These are phyloP conservation scores for Cryptophagus acutangulus DNA, from an alignment of 2,888 invertebrate genomes.

Conservation along the genomic window DNA sequence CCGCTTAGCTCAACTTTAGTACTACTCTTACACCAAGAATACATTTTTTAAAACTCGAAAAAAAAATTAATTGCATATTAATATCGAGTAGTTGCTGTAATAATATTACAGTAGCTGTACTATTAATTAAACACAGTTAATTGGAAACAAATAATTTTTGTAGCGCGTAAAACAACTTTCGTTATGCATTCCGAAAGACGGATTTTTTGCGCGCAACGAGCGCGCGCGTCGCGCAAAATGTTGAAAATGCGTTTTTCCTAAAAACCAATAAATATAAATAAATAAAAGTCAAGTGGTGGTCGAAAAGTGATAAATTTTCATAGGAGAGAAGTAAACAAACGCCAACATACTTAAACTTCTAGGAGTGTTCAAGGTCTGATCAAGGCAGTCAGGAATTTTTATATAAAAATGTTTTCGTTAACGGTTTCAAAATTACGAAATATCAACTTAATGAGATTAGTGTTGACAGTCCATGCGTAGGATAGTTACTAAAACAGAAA, in stretches of 20 bases:
- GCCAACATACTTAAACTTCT: constrained; percentile 12
- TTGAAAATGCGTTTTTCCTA: no score
- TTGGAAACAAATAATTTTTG: no score
- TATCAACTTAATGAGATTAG: constrained; percentile 35
- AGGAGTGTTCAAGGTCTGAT: constrained; percentile 42
- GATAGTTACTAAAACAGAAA: no score
- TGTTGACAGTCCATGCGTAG: constrained; percentile 36
- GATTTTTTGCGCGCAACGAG: not conserved
- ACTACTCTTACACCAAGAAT: no score
- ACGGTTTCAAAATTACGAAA: constrained; percentile 41
- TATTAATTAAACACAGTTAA: no score
- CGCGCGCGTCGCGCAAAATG: not conserved
- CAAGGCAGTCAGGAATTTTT: constrained; percentile 42
- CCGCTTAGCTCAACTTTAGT: no score
- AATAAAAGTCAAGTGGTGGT: constrained; percentile 21
- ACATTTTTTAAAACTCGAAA: no score
- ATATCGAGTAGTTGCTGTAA: no score
- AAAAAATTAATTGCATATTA: no score
- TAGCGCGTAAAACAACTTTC: no score
- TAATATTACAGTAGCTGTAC: no score
- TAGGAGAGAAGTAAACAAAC: constrained; percentile 3
- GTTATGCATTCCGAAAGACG: no score
- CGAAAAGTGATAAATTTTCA: constrained; percentile 25
- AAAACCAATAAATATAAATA: constrained; percentile 14
- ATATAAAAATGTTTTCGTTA: constrained; percentile 40